Evolutionary conservation across 2,888 invertebrate species (phyloP).

Genomic region (Baronia brevicornis): DNA sequence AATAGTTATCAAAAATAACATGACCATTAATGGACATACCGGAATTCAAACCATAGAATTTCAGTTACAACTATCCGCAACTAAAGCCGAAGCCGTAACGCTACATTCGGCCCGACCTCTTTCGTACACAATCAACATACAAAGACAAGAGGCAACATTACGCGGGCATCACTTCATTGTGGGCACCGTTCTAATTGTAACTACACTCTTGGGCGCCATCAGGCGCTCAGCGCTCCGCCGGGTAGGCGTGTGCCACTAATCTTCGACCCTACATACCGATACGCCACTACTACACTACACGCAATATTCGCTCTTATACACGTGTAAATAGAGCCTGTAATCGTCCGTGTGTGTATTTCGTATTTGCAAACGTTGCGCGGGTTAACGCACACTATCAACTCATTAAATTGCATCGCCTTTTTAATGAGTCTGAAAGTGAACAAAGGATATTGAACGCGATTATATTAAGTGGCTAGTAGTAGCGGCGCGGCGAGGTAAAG

Average conservation of each 20-base stretch:
- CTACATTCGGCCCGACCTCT: constrained; percentile 39
- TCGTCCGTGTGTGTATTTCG: constrained; percentile 24
- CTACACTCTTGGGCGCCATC: constrained; percentile 74
- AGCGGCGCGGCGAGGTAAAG: constrained; percentile 39
- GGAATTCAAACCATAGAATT: constrained; percentile 11
- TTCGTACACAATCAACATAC: constrained; percentile 70
- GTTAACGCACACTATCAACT: constrained; percentile 75
- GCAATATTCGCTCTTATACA: constrained; percentile 31
- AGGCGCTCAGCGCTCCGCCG: constrained; percentile 71
- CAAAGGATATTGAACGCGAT: constrained; percentile 74
- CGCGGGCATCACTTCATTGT: constrained; percentile 73
- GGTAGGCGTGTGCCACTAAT: constrained; percentile 75
- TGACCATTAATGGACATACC: too few relatives aligned
- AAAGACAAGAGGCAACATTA: constrained; percentile 71
- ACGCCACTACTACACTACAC: constrained; percentile 31
- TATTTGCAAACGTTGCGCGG: constrained; percentile 72
- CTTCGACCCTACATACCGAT: constrained; percentile 74
- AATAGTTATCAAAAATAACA: too few relatives aligned
- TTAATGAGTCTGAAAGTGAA: constrained; percentile 76
- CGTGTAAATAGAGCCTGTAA: constrained; percentile 31
- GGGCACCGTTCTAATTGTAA: constrained; percentile 75
- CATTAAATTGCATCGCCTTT: constrained; percentile 77
- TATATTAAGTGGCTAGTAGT: constrained; percentile 71
- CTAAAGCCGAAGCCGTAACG: constrained; percentile 13
- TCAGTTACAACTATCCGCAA: constrained; percentile 13